Evolutionary conservation across 2,797 vertebrate species (phyloP).

Genomic region (Orientallactaga sibirica): DNA sequence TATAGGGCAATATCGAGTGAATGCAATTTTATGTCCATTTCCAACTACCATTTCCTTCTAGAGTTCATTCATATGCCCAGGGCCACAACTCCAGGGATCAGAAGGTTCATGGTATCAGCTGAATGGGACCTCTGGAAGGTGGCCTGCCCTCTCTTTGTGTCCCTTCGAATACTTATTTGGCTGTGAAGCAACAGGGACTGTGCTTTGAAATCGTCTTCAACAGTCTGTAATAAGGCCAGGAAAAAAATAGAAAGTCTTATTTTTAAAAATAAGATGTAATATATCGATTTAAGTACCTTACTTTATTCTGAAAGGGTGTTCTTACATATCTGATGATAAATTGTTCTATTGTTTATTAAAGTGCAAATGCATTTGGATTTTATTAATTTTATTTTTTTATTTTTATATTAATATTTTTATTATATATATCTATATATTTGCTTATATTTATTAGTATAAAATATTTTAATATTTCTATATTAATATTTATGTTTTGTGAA

Average conservation of each 20-base stretch:
- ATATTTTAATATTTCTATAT: no score
- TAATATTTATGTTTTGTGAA: not conserved
- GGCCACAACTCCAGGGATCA: not conserved
- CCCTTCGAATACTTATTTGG: not conserved
- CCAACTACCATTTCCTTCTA: not conserved
- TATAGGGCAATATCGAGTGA: not conserved
- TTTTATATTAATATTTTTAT: no score
- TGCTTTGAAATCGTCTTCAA: not conserved
- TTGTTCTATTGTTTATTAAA: slow-evolving; percentile 24
- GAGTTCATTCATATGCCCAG: not conserved
- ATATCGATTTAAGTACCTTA: not conserved
- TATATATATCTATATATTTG: no score
- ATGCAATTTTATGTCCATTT: not conserved
- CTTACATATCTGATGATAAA: not conserved
- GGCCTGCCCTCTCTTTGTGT: rapidly evolving
- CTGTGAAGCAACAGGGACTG: not conserved
- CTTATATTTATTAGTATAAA: no score
- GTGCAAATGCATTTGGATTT: slow-evolving; percentile 22
- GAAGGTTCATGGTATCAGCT: not conserved
- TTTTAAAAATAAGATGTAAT: not conserved
- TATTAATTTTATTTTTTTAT: no score
- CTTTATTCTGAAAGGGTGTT: not conserved
- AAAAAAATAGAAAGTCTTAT: not conserved
- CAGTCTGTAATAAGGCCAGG: not conserved
- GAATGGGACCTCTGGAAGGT: not conserved